Evolutionary conservation across 2,888 invertebrate genomes (phyloP), one percentile per base, ranked within the genome.

Genomic region (Abrostola tripartita): DNA sequence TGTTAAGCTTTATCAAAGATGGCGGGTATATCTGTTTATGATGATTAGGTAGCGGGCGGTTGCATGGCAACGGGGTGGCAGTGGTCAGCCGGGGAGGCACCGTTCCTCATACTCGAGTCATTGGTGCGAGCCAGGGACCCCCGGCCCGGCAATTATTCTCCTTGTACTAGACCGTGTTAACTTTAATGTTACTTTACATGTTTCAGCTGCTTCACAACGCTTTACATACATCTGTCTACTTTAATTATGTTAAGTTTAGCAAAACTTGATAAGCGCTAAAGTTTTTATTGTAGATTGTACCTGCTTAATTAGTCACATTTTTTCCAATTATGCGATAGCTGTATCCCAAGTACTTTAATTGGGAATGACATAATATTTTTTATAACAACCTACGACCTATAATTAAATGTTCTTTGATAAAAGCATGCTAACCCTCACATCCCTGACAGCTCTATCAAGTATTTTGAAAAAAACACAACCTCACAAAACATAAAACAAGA

Each of bases 31-130:
- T 94, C 90, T 92, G 90, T 92, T 94, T 95, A 94, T 94, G 93
- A 94, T 92, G 93, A 94, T 92, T 88, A 93, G 93, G 91, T 86
- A 89, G 90, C 84, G 88, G 82, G 85, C 83, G 86, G 94, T 95
- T 88, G 94, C 95, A 85, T 81, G 82, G 94, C 93, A 89, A 94
- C 94, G 87, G 90, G 91, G 89, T 85, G 90, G 89, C 84, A 90
- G 92, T 87, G 92, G 93, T 93, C 93, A 93, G 84, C 78, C 81
- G 74, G 71, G 82, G 82, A 81, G 84, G 84, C 83, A 67, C 81
- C 90, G 91, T 90, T 90, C 89, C 92, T 93, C 92, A 93, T 92
- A 92, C 92, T 92, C 85, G 86, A 79, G 82, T 81, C 86, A 85
- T 83, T 85, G 88, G 87, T 81, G 85, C 87, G 83, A 85, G 82